Evolutionary conservation across 2,113 vertebrate genomes (phyloP), one percentile per base, ranked within the genome.

Genomic region (Grammomys surdaster): DNA sequence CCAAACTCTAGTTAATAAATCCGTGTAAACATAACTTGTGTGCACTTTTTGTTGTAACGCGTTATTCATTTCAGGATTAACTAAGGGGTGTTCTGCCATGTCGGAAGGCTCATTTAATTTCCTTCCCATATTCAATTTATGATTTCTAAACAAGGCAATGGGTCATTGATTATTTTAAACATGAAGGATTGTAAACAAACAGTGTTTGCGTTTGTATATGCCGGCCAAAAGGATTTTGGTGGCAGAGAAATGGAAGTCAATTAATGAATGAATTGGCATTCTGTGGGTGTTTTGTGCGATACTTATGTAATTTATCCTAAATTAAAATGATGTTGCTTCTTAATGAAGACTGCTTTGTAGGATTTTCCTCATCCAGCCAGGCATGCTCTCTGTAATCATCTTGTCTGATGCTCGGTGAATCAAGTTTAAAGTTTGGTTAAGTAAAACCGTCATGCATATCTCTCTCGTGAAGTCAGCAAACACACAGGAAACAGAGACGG

Each of bases 41-140:
- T 1, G 12, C 0, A 3, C 72, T 24, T 0, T 40, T 95, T 72
- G 17, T 46, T 54, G 12, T 26, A 24, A 28, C 19, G 54, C 43
- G 26, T 43, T 63, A 19, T 67, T 73, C 60, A 3, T 4, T 7
- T 28, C 31, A 88, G 91, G 76, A 36, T 46, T 87, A 54, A 63
- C 54, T 54, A 56, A 87, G 84, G 48, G 36, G 17, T 5, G 3
- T 22, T 75, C 63, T 58, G 58, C 95, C 56, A 6, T 77, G 90
- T 65, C 85, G 8, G 12, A 69, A 72, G 70, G 58, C 63, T 90
- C 28, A 26, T 92, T 95, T 94, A 26, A 43, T 92, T 92, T 88
- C 19, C 43, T 89, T 3, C 0, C 48, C 40, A 0, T 11, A 70
- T 58, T 80, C 88, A 63, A 0, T 85, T 51, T 63, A 20, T 65